phyloP scores from a whole-genome alignment of 2,888 invertebrate genomes.

The Heteropelma amictum region DNA sequence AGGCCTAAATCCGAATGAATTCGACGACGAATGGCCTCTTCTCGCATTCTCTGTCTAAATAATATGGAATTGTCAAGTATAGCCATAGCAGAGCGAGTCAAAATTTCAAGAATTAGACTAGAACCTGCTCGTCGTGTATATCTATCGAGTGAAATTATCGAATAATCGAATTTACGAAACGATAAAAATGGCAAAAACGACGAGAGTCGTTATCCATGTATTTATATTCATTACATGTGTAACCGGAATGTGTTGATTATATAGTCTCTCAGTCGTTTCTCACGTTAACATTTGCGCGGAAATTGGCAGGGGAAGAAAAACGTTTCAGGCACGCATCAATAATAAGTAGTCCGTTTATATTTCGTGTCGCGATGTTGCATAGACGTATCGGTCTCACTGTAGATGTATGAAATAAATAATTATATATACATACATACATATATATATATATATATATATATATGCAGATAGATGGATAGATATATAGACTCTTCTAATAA shows the following conservation, averaged over 20 bases:
- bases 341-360: constrained; percentile 67
- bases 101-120: constrained; percentile 19
- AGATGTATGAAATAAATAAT: constrained; percentile 61
- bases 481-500: constrained; percentile 46
- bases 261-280: constrained; percentile 12
- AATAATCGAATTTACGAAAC: constrained; percentile 29
- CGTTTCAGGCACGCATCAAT: not conserved
- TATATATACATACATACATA: constrained; percentile 29
- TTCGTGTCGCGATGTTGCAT: constrained; percentile 75
- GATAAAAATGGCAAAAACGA: constrained; percentile 8
- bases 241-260: constrained; percentile 42
- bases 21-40: constrained; percentile 43
- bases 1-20: constrained; percentile 46
- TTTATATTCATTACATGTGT: constrained; percentile 57
- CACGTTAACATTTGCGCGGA: constrained; percentile 2
- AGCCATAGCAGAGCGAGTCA: constrained; percentile 20
- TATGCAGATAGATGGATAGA: constrained; percentile 60
- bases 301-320: not conserved
- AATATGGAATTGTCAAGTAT: constrained; percentile 41
- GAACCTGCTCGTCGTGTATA: constrained; percentile 43
- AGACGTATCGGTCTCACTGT: constrained; percentile 52
- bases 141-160: constrained; percentile 38
- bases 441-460: constrained; percentile 68
- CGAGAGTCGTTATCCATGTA: constrained; percentile 58
- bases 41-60: constrained; percentile 14